These are phyloP conservation scores for Apogon talboti DNA, from an alignment of 2,797 vertebrate genomes.

Conservation along the genomic window DNA sequence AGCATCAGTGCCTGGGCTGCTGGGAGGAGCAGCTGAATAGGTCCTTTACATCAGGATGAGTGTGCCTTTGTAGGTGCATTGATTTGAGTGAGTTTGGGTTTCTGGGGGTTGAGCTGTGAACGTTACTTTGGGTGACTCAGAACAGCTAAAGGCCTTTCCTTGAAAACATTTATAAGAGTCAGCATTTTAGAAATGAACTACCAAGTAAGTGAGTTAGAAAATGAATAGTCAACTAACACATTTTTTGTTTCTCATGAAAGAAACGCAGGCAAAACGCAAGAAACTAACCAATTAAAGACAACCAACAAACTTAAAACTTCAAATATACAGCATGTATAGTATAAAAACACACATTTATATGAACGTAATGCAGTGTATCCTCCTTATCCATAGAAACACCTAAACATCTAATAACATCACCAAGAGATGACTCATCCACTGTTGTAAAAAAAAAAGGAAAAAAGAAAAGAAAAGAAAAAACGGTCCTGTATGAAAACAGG, in stretches of 20 bases:
- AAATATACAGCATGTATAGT: background rate
- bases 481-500: constrained; percentile 34
- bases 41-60: constrained; percentile 48
- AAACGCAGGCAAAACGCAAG: too few species aligned
- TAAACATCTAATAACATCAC: constrained; percentile 4
- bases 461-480: constrained; percentile 12
- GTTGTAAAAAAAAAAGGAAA: constrained; percentile 9
- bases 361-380: background rate
- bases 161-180: background rate
- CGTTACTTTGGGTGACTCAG: constrained; percentile 1
- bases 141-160: constrained; percentile 8
- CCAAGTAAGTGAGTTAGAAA: background rate
- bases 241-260: too few species aligned
- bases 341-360: background rate
- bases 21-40: constrained; percentile 44
- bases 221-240: background rate
- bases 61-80: constrained; percentile 39
- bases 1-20: constrained; percentile 40
- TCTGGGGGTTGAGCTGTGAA: background rate
- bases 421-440: constrained; percentile 58
- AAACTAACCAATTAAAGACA: too few species aligned
- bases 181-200: background rate
- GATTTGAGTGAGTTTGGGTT: constrained; percentile 45
- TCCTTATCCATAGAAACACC: constrained; percentile 8
- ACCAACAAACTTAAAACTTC: background rate